phyloP scores from a whole-genome alignment of 2,797 vertebrate species.

The Taenioides sp. region DNA sequence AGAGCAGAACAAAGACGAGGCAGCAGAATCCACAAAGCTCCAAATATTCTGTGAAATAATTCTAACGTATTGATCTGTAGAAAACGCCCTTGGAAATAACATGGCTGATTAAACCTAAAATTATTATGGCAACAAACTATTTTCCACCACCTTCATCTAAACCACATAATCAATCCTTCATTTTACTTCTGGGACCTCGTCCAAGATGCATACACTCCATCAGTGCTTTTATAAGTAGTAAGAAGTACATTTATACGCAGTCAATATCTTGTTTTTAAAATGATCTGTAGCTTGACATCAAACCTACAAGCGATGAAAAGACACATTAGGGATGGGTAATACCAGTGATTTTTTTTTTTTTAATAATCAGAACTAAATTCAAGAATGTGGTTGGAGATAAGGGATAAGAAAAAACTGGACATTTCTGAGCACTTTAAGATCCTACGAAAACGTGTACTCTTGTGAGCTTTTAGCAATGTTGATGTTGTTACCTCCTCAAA shows the following conservation, averaged over 20 bases:
- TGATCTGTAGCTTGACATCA: background rate
- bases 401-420: too few species aligned
- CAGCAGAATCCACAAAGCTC: background rate
- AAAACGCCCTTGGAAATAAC: conserved; percentile 43
- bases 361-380: too few species aligned
- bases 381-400: too few species aligned
- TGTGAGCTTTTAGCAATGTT: too few species aligned
- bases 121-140: background rate
- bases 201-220: conserved; percentile 31
- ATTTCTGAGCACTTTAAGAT: too few species aligned
- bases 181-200: conserved; percentile 33
- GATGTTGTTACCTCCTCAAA: too few species aligned
- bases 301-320: background rate
- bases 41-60: conserved; percentile 33
- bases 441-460: too few species aligned
- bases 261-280: background rate
- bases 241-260: background rate
- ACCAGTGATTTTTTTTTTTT: background rate
- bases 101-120: conserved; percentile 38
- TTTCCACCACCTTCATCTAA: background rate
- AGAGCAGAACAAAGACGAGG: background rate
- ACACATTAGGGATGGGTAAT: too few species aligned
- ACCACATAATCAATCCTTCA: conserved; percentile 27
- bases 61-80: conserved; percentile 48
- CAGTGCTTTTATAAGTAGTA: background rate